Base-by-base conservation (phyloP, 2,797 vertebrate genomes). In the Lates japonicus region DNA sequence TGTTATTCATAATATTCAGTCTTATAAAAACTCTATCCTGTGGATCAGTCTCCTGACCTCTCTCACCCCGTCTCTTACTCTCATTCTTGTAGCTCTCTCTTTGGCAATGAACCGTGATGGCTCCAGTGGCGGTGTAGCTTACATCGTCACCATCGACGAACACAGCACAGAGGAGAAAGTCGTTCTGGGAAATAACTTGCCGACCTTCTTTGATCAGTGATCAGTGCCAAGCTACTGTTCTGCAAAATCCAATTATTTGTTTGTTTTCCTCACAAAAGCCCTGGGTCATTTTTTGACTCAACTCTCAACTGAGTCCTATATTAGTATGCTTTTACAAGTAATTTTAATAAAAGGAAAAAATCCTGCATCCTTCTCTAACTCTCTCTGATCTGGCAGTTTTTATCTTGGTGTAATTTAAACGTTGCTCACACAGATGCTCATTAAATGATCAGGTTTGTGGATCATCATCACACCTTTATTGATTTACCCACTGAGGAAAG, bases 31-130 rank as follows among this genome's bases (percentile, higher is more conserved):
- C 16, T 42, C 17, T 0, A 22, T 11, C 11, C n/a, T n/a, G n/a
- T n/a, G 25, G 25, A 29, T 19, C 3, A 13, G 7, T 20, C n/a
- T 65, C 14, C 0, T 42, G 3, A 44, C 10, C 22, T 7, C 8
- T 54, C 17, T 74, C 17, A 17, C 1, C 3, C 4, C 2, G 37
- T 55, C 16, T 42, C 6, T 19, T 1, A 0, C 31, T 58, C 1
- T 75, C 17, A 41, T n/a, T 82, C 33, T 72, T 13, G 6, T 73
- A 97, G 97, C 97, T n/a, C 94, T 97, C 0, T 57, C 97, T 54
- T 64, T 98, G 93, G 97, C 97, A 0, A 97, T 98, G 96, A 87
- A 67, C 69, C 93, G 97, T 7, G 97, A 98, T 0, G 96, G 96
- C 22, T 96, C 96, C 41, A 98, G 97, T 0, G 97, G 97, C 0